These are phyloP conservation scores for Diceros bicornis DNA, from an alignment of 2,797 vertebrate species.

Conservation along the genomic window DNA sequence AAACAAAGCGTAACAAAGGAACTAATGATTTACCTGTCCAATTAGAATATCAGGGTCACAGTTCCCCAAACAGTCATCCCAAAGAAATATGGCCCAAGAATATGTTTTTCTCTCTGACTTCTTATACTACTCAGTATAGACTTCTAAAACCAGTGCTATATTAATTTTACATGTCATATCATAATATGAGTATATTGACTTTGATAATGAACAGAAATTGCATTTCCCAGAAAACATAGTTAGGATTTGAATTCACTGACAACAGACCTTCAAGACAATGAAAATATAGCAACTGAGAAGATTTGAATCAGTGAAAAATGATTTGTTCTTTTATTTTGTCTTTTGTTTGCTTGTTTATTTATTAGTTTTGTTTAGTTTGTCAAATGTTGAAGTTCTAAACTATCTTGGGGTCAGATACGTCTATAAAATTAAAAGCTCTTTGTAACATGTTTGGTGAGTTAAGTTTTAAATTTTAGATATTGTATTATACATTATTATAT, in stretches of 20 bases:
- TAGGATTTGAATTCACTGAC: neutral
- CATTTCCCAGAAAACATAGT: neutral
- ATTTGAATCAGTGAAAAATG: neutral
- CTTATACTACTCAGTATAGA: neutral
- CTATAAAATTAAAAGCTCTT: neutral
- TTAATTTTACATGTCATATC: neutral
- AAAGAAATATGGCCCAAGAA: neutral
- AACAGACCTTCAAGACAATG: neutral
- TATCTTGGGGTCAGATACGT: neutral
- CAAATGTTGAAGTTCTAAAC: neutral
- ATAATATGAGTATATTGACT: slow-evolving; percentile 7
- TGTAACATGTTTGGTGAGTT: neutral
- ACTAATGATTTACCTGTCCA: neutral
- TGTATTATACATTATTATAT: neutral
- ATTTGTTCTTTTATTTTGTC: neutral
- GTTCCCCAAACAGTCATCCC: neutral
- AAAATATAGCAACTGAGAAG: neutral
- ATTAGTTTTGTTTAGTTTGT: neutral
- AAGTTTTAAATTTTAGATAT: neutral
- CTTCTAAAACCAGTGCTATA: neutral
- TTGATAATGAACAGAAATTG: neutral
- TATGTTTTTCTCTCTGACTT: neutral
- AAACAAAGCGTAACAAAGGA: neutral
- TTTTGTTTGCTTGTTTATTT: neutral
- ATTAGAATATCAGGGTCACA: neutral